These are phyloP conservation scores for Castor canadensis DNA, from an alignment of 2,113 vertebrate genomes.

Conservation along the genomic window DNA sequence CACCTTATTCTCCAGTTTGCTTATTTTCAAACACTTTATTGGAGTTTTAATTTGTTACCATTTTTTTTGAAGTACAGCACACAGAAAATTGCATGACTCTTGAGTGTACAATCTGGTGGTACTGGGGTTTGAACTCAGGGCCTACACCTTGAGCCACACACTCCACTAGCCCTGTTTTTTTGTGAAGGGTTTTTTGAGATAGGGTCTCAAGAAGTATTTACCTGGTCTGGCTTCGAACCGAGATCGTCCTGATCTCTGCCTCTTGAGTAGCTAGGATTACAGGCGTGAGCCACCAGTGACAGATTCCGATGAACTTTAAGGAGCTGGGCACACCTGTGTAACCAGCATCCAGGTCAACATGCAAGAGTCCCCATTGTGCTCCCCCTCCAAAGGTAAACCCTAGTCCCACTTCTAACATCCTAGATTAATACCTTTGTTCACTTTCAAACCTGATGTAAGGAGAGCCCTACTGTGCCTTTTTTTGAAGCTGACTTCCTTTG, in stretches of 20 bases:
- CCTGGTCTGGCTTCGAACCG: too few species aligned
- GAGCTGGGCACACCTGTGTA: not conserved
- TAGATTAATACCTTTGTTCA: not conserved
- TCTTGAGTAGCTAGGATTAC: too few species aligned
- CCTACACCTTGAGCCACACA: too few species aligned
- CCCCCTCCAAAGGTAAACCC: not conserved
- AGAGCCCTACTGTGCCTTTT: not conserved
- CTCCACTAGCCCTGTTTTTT: too few species aligned
- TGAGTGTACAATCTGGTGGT: not conserved
- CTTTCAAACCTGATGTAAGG: not conserved
- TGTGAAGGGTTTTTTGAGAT: too few species aligned
- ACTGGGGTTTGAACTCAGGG: too few species aligned
- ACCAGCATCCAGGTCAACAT: not conserved
- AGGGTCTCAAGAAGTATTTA: too few species aligned
- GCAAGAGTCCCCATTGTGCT: not conserved
- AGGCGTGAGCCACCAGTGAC: too few species aligned
- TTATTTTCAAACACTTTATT: not conserved
- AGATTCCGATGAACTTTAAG: slow-evolving; percentile 10
- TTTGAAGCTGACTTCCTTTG: not conserved
- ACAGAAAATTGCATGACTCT: slow-evolving; percentile 1
- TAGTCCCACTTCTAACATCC: not conserved
- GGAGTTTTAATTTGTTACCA: not conserved
- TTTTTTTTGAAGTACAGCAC: slow-evolving; percentile 6
- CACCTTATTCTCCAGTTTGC: not conserved
- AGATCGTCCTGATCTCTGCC: too few species aligned